These are phyloP conservation scores for Perca fluviatilis DNA, from an alignment of 2,113 vertebrate genomes.

Conservation along the genomic window DNA sequence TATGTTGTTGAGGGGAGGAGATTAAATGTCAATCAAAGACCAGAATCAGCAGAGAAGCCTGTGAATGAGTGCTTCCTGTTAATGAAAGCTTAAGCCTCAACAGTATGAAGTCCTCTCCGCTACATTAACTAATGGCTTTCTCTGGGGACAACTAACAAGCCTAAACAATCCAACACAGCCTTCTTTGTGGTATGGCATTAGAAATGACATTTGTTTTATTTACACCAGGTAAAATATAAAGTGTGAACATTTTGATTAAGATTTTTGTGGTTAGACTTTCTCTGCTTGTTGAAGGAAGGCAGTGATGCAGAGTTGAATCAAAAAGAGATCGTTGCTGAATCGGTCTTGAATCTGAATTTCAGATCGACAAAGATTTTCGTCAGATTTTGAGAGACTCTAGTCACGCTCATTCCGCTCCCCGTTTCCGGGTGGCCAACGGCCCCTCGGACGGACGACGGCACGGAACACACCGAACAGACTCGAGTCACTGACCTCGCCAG, in stretches of 20 bases:
- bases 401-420: too few relatives aligned
- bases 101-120: conserved; percentile 39
- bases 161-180: conserved; percentile 36
- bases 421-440: too few relatives aligned
- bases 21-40: conserved; percentile 72
- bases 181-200: conserved; percentile 4
- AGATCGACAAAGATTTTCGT: too few relatives aligned
- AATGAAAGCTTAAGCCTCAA: conserved; percentile 57
- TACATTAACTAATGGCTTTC: conserved; percentile 73
- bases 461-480: too few relatives aligned
- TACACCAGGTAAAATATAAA: conserved; percentile 11
- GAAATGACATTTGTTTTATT: conserved; percentile 34
- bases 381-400: too few relatives aligned
- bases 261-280: conserved; percentile 15
- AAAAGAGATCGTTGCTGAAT: conserved; percentile 7
- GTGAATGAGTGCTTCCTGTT: conserved; percentile 61
- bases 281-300: not conserved
- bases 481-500: too few relatives aligned
- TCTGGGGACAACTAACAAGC: conserved; percentile 38
- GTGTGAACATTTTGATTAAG: not conserved
- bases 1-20: conserved; percentile 31
- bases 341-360: too few relatives aligned
- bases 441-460: too few relatives aligned
- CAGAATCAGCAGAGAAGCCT: conserved; percentile 44
- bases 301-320: conserved; percentile 24